A percentile compares a stretch with the other conserved stretches of the same genome.
phyloP scores from a whole-genome alignment of 2,113 vertebrate species.

The Cyphomyrus plagiostoma region DNA sequence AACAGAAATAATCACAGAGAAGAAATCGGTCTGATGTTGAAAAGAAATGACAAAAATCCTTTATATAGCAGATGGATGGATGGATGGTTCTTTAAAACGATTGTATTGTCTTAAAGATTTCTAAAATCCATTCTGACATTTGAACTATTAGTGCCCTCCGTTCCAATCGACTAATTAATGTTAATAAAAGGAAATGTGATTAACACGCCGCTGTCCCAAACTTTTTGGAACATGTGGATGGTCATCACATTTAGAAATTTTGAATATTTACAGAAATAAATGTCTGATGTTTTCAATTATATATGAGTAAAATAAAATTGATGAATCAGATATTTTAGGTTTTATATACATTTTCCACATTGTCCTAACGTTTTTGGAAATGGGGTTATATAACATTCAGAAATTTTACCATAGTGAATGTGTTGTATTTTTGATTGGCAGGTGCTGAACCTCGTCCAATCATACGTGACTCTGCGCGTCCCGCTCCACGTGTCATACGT shows the following conservation, averaged over 20 bases:
- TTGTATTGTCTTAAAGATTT: background rate
- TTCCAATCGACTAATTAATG: background rate
- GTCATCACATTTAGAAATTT: background rate
- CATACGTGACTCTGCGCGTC: slow-evolving; percentile 85
- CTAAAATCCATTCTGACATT: background rate
- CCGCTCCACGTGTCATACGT: slow-evolving; percentile 88
- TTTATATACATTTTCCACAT: background rate
- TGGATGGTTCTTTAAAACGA: background rate
- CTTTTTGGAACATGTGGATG: background rate
- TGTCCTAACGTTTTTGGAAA: background rate
- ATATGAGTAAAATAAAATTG: background rate
- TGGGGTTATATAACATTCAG: background rate
- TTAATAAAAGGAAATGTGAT: background rate
- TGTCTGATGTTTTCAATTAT: background rate
- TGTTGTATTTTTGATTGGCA: slow-evolving; percentile 36
- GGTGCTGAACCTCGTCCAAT: slow-evolving; percentile 91
- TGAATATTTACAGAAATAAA: background rate
- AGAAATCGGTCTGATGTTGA: background rate
- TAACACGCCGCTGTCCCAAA: background rate
- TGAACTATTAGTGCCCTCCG: background rate
- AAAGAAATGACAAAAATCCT: background rate
- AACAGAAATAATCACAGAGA: background rate
- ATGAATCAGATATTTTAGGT: background rate
- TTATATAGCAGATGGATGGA: background rate
- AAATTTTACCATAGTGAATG: background rate